These are phyloP conservation scores for Heterochromis multidens DNA, from an alignment of 2,113 vertebrate species.

Conservation along the genomic window DNA sequence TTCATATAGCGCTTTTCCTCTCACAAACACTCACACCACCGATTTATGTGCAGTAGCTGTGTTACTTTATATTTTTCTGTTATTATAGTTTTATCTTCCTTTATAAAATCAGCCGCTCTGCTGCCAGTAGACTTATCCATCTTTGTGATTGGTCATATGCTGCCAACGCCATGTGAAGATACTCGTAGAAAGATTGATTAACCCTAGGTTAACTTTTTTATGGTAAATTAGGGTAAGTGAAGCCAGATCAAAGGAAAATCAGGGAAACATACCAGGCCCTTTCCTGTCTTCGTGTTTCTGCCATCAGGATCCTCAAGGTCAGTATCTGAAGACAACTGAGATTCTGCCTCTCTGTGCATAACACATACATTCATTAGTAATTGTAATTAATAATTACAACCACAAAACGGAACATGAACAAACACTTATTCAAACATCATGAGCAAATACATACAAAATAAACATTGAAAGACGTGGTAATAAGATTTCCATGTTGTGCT, in stretches of 20 bases:
- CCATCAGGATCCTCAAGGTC: slow-evolving; percentile 94
- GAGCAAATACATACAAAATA: background rate
- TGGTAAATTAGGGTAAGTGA: too few relatives aligned
- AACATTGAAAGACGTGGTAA: background rate
- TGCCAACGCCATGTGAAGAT: background rate
- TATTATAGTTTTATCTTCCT: background rate
- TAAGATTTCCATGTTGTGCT: slow-evolving; percentile 46
- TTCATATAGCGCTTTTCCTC: background rate
- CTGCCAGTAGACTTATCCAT: background rate
- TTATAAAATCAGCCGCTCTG: background rate
- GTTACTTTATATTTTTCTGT: background rate
- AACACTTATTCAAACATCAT: background rate
- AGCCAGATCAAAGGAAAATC: background rate
- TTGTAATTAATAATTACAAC: background rate
- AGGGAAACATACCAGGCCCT: slow-evolving; percentile 82
- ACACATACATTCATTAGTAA: slow-evolving; percentile 30
- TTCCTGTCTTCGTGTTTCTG: slow-evolving; percentile 85
- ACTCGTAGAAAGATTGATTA: background rate
- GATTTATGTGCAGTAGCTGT: background rate
- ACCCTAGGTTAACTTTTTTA: background rate
- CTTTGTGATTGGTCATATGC: background rate
- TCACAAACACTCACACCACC: background rate
- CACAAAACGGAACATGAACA: background rate
- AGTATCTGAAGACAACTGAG: slow-evolving; percentile 93
- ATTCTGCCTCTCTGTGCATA: slow-evolving; percentile 88